Conservation (phyloP, 2,797 vertebrate genomes). For the Acrossocheilus fasciatus region DNA sequence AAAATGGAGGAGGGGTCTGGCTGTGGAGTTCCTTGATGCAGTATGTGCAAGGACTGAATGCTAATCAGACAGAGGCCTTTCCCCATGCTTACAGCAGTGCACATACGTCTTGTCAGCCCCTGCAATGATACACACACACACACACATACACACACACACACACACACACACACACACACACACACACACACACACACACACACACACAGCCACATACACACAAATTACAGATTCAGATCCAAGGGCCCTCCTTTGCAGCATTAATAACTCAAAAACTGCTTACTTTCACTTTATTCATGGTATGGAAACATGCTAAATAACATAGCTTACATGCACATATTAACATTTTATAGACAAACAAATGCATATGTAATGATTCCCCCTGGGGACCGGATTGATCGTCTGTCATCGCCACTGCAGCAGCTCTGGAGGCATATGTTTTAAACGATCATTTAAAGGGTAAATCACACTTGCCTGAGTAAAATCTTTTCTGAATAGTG, state of each 20-base stretch:
- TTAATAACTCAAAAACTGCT: neutral
- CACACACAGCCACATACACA: slow-evolving; percentile 5
- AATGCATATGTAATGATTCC: slow-evolving; percentile 9
- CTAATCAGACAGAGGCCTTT: slow-evolving; percentile 59
- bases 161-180: slow-evolving; percentile 19
- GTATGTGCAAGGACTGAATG: slow-evolving; percentile 61
- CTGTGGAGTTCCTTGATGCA: slow-evolving; percentile 57
- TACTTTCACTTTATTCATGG: neutral
- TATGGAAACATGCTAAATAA: neutral
- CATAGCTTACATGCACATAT: neutral
- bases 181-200: neutral
- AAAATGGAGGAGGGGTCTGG: slow-evolving; percentile 2
- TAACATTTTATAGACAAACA: neutral
- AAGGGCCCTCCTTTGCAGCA: neutral
- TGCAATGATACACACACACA: slow-evolving; percentile 32
- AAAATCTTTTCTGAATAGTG: slow-evolving; percentile 17
- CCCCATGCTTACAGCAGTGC: slow-evolving; percentile 39
- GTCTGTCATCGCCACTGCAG: neutral
- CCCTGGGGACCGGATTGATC: slow-evolving; percentile 7
- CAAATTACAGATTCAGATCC: slow-evolving; percentile 9
- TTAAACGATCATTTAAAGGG: slow-evolving; percentile 4
- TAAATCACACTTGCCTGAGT: slow-evolving; percentile 8
- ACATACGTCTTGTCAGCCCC: slow-evolving; percentile 28
- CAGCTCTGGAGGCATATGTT: slow-evolving; percentile 5
- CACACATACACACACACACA: neutral